Percentiles rank a stretch among this genome's conserved stretches.
phyloP scores from a whole-genome alignment of 2,113 vertebrate genomes.

The Saccopteryx bilineata region DNA sequence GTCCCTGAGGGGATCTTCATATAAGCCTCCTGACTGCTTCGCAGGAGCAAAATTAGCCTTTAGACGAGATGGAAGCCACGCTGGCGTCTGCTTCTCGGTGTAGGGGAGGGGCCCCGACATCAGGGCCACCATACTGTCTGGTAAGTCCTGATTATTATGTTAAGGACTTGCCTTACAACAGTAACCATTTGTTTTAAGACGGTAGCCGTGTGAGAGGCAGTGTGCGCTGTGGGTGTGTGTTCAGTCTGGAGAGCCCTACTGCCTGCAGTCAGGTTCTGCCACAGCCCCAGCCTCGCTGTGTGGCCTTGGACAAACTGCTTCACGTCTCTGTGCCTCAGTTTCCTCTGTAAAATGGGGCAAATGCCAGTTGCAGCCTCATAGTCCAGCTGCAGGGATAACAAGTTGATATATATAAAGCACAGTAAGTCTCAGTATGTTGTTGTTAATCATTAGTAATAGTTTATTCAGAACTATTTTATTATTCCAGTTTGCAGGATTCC shows the following conservation, averaged over 20 bases:
- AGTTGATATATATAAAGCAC: background rate
- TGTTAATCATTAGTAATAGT: slow-evolving; percentile 11
- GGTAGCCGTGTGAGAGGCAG: background rate
- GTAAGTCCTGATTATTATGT: background rate
- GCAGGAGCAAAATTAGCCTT: background rate
- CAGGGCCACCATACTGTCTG: background rate
- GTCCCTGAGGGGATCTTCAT: background rate
- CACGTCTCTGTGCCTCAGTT: background rate
- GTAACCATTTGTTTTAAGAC: background rate
- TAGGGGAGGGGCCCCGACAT: background rate
- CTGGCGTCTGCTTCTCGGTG: background rate
- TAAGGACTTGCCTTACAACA: background rate
- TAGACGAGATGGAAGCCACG: background rate
- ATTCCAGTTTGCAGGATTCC: background rate
- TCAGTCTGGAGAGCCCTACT: background rate
- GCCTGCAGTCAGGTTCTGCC: fast-evolving
- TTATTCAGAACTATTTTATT: background rate
- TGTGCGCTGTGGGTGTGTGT: fast-evolving
- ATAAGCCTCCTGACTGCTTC: background rate
- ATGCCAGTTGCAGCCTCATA: background rate
- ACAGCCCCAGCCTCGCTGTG: background rate
- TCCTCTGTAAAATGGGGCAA: background rate
- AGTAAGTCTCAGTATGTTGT: background rate
- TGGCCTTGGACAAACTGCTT: background rate
- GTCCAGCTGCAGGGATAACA: background rate